These are phyloP conservation scores for Tachysurus vachellii DNA, from an alignment of 2,113 vertebrate genomes.

Conservation along the genomic window DNA sequence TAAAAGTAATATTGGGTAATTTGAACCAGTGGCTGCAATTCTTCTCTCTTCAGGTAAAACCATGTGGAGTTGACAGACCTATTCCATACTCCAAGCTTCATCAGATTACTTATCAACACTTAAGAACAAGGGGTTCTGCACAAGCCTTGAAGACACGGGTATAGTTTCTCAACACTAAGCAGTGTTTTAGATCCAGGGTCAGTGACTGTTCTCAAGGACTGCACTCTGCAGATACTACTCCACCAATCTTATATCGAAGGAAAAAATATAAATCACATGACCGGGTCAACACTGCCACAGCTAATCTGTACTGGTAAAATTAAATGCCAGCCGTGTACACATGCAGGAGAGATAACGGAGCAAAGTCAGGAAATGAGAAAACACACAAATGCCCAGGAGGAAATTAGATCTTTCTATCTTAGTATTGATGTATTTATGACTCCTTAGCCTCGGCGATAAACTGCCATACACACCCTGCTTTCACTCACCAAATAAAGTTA, in stretches of 20 bases:
- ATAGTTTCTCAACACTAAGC: not conserved
- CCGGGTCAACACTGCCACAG: constrained; percentile 41
- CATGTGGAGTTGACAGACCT: constrained; percentile 22
- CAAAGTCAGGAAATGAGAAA: constrained; percentile 44
- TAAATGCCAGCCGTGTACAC: constrained; percentile 67
- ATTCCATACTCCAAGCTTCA: constrained; percentile 13
- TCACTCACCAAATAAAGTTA: constrained; percentile 46
- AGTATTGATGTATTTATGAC: constrained; percentile 49
- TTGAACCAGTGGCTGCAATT: constrained; percentile 56
- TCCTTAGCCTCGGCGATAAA: constrained; percentile 32
- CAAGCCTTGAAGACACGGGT: not conserved
- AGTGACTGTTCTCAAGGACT: constrained; percentile 35
- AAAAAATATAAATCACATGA: constrained; percentile 34
- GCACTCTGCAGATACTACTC: constrained; percentile 1
- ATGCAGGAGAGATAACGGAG: constrained; percentile 11
- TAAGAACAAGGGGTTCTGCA: not conserved
- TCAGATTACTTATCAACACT: constrained; percentile 34
- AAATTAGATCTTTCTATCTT: constrained; percentile 46
- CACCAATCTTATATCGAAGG: not conserved
- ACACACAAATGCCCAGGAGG: constrained; percentile 27
- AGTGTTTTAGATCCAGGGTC: constrained; percentile 29
- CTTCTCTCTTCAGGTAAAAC: constrained; percentile 23
- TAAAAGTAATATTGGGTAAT: constrained; percentile 71
- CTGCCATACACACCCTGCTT: not conserved
- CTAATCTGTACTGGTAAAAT: constrained; percentile 75